Evolutionary conservation across 2,888 invertebrate species (phyloP).

Genomic region (Fragum fragum): DNA sequence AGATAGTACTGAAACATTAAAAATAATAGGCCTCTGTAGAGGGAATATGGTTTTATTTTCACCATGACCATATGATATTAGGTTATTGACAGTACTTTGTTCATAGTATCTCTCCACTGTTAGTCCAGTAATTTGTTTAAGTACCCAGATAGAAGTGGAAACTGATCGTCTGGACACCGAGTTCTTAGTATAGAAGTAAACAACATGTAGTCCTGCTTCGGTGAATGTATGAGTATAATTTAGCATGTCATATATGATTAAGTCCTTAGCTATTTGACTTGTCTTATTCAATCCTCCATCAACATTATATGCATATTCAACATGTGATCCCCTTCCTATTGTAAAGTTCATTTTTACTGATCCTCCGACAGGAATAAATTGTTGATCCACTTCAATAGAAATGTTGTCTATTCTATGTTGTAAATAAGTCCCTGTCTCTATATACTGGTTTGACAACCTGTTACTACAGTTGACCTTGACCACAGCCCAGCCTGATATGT

Average conservation of each 20-base stretch:
- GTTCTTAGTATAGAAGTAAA: conserved; percentile 65
- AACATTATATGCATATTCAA: conserved; percentile 61
- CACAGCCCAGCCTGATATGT: conserved; percentile 54
- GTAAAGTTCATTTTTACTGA: conserved; percentile 54
- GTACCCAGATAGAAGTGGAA: conserved; percentile 53
- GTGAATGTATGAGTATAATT: conserved; percentile 53
- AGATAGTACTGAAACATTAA: conserved; percentile 53
- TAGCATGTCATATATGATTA: conserved; percentile 46
- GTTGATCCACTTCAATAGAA: conserved; percentile 44
- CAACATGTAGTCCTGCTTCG: conserved; percentile 61
- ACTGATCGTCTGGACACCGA: conserved; percentile 49
- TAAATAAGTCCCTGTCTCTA: conserved; percentile 61
- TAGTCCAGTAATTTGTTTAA: conserved; percentile 71
- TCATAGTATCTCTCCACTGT: conserved; percentile 60
- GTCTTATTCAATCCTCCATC: conserved; percentile 53
- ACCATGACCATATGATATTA: conserved; percentile 71
- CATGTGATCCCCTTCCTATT: conserved; percentile 63
- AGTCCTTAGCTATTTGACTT: conserved; percentile 38
- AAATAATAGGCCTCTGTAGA: conserved; percentile 67
- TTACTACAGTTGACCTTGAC: conserved; percentile 71
- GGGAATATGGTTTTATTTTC: conserved; percentile 62
- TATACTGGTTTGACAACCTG: conserved; percentile 55
- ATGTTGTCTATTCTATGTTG: conserved; percentile 62
- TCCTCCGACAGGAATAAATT: conserved; percentile 55
- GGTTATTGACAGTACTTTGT: conserved; percentile 59